These are phyloP conservation scores for Alexandromys fortis DNA, from an alignment of 2,113 vertebrate species.

Conservation along the genomic window DNA sequence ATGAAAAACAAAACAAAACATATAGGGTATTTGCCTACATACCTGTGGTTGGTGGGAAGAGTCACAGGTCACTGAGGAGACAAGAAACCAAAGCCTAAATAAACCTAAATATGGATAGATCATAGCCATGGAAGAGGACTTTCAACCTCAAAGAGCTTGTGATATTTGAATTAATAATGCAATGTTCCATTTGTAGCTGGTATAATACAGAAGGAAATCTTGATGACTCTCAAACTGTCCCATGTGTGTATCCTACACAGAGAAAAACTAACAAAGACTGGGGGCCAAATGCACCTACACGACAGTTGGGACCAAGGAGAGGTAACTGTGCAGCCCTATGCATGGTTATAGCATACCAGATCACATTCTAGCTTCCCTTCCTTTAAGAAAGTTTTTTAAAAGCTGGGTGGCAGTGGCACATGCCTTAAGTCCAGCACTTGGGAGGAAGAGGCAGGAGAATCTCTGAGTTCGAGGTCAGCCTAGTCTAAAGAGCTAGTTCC, in stretches of 20 bases:
- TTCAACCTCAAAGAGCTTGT: background rate
- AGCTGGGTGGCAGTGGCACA: background rate
- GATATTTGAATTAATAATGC: constrained; percentile 18
- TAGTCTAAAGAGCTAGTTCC: background rate
- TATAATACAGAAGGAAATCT: background rate
- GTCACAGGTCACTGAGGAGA: background rate
- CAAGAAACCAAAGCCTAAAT: background rate
- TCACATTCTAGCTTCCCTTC: background rate
- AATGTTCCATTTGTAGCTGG: background rate
- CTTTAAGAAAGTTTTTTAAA: background rate
- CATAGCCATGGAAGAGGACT: background rate
- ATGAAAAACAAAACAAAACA: background rate
- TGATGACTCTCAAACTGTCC: background rate
- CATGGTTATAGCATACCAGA: background rate
- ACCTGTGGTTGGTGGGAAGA: background rate
- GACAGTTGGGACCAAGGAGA: background rate
- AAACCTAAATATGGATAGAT: background rate
- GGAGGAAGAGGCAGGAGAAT: background rate
- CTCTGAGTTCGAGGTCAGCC: background rate
- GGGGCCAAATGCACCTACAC: background rate
- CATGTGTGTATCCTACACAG: background rate
- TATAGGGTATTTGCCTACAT: background rate
- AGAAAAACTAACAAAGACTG: background rate
- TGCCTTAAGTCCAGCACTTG: background rate
- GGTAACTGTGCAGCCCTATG: background rate